Evolutionary conservation across 2,888 invertebrate species (phyloP).

Genomic region (Sesia apiformis): DNA sequence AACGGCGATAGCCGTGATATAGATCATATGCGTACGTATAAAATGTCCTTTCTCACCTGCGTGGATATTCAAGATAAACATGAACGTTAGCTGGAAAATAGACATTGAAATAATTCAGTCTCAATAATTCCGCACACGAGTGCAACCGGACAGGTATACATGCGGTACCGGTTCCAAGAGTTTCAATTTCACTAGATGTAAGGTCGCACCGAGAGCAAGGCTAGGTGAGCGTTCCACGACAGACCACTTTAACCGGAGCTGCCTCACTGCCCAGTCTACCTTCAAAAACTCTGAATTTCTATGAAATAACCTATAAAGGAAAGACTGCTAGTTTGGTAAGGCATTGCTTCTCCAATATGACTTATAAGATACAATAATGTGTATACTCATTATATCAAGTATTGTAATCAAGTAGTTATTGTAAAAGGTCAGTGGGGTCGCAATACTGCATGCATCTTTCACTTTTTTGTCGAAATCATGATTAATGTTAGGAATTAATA

Average conservation of each 20-base stretch:
- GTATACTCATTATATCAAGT: conserved; percentile 1
- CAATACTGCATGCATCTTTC: background rate
- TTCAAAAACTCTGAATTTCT: conserved; percentile 3
- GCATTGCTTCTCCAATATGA: background rate
- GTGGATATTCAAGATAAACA: background rate
- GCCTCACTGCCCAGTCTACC: conserved; percentile 7
- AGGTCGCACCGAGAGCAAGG: conserved; percentile 60
- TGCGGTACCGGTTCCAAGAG: conserved; percentile 34
- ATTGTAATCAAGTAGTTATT: background rate
- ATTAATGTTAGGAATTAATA: too few relatives aligned
- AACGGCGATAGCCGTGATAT: background rate
- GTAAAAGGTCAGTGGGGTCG: conserved; percentile 1
- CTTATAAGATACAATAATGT: conserved; percentile 1
- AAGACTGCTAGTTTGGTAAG: background rate
- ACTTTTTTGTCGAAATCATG: background rate
- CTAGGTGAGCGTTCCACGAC: conserved; percentile 44
- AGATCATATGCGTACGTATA: too few relatives aligned
- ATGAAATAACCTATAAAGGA: conserved; percentile 3
- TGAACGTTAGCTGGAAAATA: conserved; percentile 7
- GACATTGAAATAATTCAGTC: conserved; percentile 23
- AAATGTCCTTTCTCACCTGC: background rate
- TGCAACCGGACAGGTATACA: conserved; percentile 28
- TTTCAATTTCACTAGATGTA: conserved; percentile 62
- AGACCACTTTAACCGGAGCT: conserved; percentile 11
- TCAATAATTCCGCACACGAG: conserved; percentile 29